Evolutionary conservation across 2,113 vertebrate species (phyloP).

Genomic region (Lepus timidus): DNA sequence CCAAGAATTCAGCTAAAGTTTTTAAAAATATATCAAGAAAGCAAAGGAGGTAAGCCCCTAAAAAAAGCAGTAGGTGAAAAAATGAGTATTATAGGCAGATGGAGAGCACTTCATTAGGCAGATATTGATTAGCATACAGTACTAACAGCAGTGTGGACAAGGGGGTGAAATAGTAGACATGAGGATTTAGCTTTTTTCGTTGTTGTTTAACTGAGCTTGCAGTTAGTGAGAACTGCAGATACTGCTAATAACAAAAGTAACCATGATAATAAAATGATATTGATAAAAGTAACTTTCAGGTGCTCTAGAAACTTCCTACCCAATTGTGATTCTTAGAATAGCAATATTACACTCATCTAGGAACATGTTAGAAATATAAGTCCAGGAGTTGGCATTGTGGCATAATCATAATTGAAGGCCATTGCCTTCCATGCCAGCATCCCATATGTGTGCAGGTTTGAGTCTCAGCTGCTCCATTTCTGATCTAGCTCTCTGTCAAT

Average conservation of each 20-base stretch:
- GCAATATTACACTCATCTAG: background rate
- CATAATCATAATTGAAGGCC: no score
- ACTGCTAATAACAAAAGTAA: background rate
- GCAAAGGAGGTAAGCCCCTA: background rate
- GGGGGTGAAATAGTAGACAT: background rate
- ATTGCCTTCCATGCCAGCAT: no score
- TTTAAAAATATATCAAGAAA: background rate
- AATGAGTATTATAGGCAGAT: background rate
- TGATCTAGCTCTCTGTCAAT: no score
- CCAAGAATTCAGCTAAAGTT: background rate
- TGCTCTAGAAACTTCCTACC: background rate
- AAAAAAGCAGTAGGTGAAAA: background rate
- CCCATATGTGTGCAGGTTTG: no score
- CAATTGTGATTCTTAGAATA: background rate
- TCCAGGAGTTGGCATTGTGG: background rate
- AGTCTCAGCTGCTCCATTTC: no score
- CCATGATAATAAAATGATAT: background rate
- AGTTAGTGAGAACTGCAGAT: background rate
- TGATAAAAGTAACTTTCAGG: background rate
- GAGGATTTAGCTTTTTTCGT: background rate
- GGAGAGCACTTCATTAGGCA: background rate
- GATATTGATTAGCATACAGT: conserved; percentile 7
- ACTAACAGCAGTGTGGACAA: background rate
- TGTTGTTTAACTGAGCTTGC: background rate
- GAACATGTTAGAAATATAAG: background rate